phyloP scores from a whole-genome alignment of 2,113 vertebrate genomes.

The Megalops atlanticus region DNA sequence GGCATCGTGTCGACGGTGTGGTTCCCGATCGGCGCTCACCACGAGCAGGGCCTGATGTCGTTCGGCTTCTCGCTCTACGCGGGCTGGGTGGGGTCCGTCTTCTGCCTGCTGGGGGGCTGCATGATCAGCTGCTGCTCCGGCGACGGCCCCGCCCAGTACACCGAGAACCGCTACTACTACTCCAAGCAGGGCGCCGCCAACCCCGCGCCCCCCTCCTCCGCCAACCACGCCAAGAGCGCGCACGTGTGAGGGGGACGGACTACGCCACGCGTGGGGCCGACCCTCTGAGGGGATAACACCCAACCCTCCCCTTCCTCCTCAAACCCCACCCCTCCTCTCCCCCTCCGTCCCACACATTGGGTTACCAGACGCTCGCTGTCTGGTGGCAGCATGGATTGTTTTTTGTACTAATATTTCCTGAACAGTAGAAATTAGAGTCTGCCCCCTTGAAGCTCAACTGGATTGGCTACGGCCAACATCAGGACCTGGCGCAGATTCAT shows the following conservation, averaged over 20 bases:
- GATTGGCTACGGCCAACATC: not conserved
- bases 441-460: constrained; percentile 6
- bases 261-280: not conserved
- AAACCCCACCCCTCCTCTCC: not conserved
- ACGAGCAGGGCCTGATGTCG: constrained; percentile 83
- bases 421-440: constrained; percentile 9
- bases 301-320: not conserved
- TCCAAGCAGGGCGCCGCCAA: constrained; percentile 75
- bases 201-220: constrained; percentile 54
- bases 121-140: constrained; percentile 85
- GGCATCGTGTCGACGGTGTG: constrained; percentile 87
- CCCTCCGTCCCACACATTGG: not conserved
- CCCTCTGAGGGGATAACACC: not conserved
- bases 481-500: not conserved
- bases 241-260: constrained; percentile 77
- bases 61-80: constrained; percentile 94
- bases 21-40: constrained; percentile 90
- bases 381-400: constrained; percentile 23
- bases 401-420: not conserved
- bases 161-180: constrained; percentile 92
- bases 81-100: constrained; percentile 87
- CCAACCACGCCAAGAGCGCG: constrained; percentile 93
- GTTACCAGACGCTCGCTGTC: not conserved
- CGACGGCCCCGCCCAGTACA: constrained; percentile 74
- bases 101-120: constrained; percentile 83